Percentiles rank a stretch among this genome's conserved stretches.
phyloP scores from a whole-genome alignment of 2,797 vertebrate species.

The Lepidocolaptes lacrymiger region DNA sequence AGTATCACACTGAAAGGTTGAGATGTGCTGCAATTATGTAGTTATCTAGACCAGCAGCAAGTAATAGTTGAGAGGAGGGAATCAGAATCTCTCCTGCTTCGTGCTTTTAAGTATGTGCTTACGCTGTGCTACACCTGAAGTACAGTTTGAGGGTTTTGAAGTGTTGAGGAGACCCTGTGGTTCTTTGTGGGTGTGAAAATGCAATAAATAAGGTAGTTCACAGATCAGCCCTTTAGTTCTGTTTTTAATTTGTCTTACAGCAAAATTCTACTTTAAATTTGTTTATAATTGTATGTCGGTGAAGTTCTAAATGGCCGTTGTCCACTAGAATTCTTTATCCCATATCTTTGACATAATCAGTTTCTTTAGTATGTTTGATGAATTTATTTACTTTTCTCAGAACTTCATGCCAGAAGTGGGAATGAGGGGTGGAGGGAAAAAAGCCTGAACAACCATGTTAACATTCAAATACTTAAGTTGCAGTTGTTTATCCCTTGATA shows the following conservation, averaged over 20 bases:
- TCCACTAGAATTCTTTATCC: background rate
- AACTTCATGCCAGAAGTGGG: background rate
- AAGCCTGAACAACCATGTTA: background rate
- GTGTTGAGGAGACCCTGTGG: background rate
- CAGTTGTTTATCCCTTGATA: background rate
- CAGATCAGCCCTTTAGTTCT: background rate
- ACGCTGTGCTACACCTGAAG: background rate
- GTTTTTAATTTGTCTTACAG: background rate
- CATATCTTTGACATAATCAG: background rate
- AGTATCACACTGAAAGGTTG: background rate
- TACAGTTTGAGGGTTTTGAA: background rate
- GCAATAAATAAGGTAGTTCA: background rate
- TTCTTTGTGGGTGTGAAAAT: background rate
- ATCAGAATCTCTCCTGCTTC: background rate
- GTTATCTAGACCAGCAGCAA: background rate
- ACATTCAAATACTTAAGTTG: background rate
- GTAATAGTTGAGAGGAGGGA: background rate
- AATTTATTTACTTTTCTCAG: background rate
- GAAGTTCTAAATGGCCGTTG: background rate
- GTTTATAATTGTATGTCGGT: background rate
- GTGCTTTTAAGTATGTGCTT: background rate
- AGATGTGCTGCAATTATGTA: background rate
- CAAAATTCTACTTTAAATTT: background rate
- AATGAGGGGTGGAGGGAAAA: background rate
- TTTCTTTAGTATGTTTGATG: background rate